Conservation (phyloP, 2,797 vertebrate genomes). For the Chromobotia macracanthus region DNA sequence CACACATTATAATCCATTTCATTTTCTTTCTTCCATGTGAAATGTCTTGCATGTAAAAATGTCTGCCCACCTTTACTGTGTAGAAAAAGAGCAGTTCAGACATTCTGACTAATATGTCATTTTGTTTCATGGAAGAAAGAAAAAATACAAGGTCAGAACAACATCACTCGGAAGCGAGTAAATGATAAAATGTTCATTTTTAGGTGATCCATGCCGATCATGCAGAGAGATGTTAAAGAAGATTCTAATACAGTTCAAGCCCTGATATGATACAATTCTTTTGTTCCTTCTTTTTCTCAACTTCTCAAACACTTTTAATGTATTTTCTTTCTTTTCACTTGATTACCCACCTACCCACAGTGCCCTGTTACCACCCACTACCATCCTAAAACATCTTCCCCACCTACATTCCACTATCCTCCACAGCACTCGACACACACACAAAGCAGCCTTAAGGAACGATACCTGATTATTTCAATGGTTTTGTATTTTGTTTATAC, state of each 20-base stretch:
- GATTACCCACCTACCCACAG: background rate
- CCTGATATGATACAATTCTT: no score
- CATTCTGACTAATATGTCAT: no score
- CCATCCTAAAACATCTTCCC: background rate
- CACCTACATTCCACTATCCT: constrained; percentile 1
- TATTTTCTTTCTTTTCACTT: background rate
- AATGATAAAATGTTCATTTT: no score
- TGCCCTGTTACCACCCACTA: constrained; percentile 1
- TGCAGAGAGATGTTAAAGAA: no score
- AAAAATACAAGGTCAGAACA: background rate
- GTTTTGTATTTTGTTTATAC: no score
- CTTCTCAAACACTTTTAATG: background rate
- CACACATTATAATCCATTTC: background rate
- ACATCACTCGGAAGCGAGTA: no score
- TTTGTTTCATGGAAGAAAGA: no score
- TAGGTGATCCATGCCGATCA: background rate
- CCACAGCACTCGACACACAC: background rate
- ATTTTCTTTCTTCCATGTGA: background rate
- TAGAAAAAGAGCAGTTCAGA: no score
- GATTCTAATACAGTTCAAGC: no score
- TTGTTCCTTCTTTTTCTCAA: background rate
- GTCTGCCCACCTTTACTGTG: no score
- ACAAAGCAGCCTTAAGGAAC: no score
- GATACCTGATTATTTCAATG: no score
- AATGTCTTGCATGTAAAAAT: background rate